Conservation (phyloP, 2,888 invertebrate species). For the Steinernema hermaphroditum region DNA sequence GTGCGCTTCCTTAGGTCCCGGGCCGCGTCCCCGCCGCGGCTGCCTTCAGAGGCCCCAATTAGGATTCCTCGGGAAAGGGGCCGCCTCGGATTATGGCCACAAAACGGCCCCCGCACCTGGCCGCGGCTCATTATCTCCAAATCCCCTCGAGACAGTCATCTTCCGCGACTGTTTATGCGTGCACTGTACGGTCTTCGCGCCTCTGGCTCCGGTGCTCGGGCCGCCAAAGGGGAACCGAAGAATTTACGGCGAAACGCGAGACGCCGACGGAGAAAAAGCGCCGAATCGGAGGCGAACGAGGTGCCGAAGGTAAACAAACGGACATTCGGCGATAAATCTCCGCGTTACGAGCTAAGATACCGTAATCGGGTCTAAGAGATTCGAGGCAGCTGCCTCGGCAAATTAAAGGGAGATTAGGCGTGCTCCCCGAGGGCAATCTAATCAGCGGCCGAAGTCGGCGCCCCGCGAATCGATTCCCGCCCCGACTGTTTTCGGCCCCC, state of each 20-base stretch:
- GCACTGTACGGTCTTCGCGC: too few species aligned
- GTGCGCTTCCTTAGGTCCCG: slow-evolving; percentile 19
- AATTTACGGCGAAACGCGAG: slow-evolving; percentile 22
- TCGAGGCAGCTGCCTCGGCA: neutral
- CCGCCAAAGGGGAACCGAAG: slow-evolving; percentile 2
- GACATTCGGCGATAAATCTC: neutral
- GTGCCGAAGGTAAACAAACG: slow-evolving; percentile 6
- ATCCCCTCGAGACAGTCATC: neutral
- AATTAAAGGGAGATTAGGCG: neutral
- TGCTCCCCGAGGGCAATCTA: neutral
- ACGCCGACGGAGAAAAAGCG: slow-evolving; percentile 6
- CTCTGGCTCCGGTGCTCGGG: too few species aligned
- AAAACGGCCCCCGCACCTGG: slow-evolving; percentile 3
- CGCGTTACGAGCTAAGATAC: neutral
- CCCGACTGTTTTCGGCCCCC: neutral
- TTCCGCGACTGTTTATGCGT: neutral
- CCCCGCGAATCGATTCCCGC: slow-evolving; percentile 14
- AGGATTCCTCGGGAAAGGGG: slow-evolving; percentile 9
- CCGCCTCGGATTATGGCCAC: slow-evolving; percentile 15
- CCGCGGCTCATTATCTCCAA: neutral
- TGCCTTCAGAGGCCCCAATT: slow-evolving; percentile 24
- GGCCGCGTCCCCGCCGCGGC: neutral
- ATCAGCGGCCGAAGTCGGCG: neutral
- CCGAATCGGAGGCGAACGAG: neutral
- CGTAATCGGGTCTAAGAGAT: neutral